Percentiles rank a stretch among this genome's conserved stretches.
Conservation (phyloP, 92 coral and sea anemone species). For the Porites rus region DNA sequence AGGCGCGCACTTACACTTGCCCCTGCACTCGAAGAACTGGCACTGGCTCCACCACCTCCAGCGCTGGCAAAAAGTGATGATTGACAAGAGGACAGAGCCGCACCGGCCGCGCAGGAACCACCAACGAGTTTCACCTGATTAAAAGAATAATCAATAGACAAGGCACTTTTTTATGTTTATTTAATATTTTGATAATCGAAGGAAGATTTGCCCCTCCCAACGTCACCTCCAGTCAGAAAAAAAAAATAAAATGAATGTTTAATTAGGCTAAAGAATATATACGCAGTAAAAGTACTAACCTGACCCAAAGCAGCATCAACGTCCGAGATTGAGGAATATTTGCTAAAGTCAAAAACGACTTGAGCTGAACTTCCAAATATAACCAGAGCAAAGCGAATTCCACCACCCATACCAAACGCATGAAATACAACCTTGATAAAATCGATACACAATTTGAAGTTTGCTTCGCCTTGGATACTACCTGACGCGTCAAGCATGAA, state of each 20-base stretch:
- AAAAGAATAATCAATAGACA: neutral
- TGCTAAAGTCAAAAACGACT: constrained; percentile 77
- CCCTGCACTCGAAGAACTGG: constrained; percentile 60
- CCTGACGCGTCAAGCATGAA: constrained; percentile 82
- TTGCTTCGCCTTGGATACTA: constrained; percentile 63
- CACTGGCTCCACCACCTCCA: neutral
- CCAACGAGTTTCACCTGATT: constrained; percentile 61
- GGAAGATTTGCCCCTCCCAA: no score
- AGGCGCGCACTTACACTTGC: constrained; percentile 59
- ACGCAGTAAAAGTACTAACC: constrained; percentile 15
- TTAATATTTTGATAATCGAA: neutral
- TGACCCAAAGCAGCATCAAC: constrained; percentile 41
- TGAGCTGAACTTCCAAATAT: constrained; percentile 79
- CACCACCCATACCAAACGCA: constrained; percentile 71
- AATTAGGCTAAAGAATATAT: neutral
- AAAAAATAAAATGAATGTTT: no score
- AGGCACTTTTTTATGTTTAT: neutral
- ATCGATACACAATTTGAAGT: constrained; percentile 65
- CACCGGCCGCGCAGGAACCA: constrained; percentile 77
- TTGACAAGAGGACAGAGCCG: constrained; percentile 69
- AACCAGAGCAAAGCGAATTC: constrained; percentile 75
- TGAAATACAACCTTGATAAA: constrained; percentile 72
- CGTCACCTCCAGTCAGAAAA: no score
- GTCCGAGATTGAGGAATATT: constrained; percentile 75
- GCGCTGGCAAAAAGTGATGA: constrained; percentile 73